Evolutionary conservation across 1,140 invertebrate species (phyloP), one percentile per base, ranked within the genome.

Genomic region (Aporrectodea caliginosa): DNA sequence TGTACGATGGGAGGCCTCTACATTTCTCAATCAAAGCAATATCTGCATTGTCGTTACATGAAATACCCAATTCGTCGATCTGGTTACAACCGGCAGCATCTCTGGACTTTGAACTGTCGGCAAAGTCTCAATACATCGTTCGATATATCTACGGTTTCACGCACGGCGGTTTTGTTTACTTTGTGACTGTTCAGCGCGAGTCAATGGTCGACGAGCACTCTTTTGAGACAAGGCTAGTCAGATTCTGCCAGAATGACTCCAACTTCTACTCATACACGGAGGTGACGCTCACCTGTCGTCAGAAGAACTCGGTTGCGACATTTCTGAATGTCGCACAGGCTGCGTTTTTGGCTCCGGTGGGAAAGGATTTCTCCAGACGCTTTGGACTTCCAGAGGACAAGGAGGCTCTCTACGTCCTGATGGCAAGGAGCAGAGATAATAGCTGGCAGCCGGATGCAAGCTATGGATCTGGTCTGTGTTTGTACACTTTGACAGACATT

Each of bases 191-290:
- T 22, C 85, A 86, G 68, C 70, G 74, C 32, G 73, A 82, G 2
- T 58, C 80, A 14, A 30, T 73, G 14, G 32, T 73, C 22, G 43
- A 22, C 43, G 31, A 69, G 16, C 75, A 69, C 0, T 6, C 43
- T 6, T 58, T 12, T 58, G 75, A 83, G n/a, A 84, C 83, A 6
- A 70, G 82, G 16, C 73, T 86, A 27, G 83, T 78, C 0, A 73
- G 85, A 29, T 69, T 86, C n/a, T 85, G 85, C 77, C 73, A 76
- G 0, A 31, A 81, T 2, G 84, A 86, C 69, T 34, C 75, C 2
- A 68, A 71, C 16, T 84, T 84, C 75, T 81, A 82, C 35, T 85
- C 85, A 0, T 86, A 86, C 80, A 82, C 83, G 0, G 85, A 86
- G 69, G 73, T 86, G 1, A 72, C 72, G 33, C 35, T 86, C 2